These are phyloP conservation scores for Alviniconcha strummeri DNA, from an alignment of 2,888 invertebrate species.

Conservation along the genomic window DNA sequence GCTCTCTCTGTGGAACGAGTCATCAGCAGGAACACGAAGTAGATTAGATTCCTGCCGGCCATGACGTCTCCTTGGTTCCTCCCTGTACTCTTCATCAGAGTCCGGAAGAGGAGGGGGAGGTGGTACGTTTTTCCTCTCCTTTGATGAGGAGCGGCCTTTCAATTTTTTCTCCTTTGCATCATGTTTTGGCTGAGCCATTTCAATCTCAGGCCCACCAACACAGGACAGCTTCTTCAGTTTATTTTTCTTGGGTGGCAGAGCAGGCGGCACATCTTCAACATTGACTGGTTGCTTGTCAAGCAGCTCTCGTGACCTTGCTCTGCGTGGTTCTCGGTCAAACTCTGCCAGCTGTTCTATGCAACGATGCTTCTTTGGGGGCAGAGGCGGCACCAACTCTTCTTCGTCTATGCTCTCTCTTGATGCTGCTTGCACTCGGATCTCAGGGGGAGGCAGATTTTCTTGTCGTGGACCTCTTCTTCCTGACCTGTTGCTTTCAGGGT, in stretches of 20 bases:
- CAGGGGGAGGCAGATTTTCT: neutral
- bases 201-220: conserved; percentile 12
- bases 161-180: neutral
- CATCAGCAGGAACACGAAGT: neutral
- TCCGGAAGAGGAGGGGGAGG: conserved; percentile 15
- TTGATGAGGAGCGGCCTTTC: neutral
- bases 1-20: conserved; percentile 15
- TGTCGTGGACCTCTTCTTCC: neutral
- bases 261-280: neutral
- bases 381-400: neutral
- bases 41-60: neutral
- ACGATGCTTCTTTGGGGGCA: conserved; percentile 18
- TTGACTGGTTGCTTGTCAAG: neutral
- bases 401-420: conserved; percentile 13
- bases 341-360: conserved; percentile 7
- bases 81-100: neutral
- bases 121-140: conserved; percentile 16
- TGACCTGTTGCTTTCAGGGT: neutral
- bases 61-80: conserved; percentile 25
- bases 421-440: neutral
- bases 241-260: conserved; percentile 25
- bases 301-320: conserved; percentile 7
- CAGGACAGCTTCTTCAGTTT: conserved; percentile 25
- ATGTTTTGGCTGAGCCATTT: neutral
- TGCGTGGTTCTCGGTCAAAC: neutral